Evolutionary conservation across 2,888 invertebrate genomes (phyloP).

Genomic region (Melinopterus prodromus): DNA sequence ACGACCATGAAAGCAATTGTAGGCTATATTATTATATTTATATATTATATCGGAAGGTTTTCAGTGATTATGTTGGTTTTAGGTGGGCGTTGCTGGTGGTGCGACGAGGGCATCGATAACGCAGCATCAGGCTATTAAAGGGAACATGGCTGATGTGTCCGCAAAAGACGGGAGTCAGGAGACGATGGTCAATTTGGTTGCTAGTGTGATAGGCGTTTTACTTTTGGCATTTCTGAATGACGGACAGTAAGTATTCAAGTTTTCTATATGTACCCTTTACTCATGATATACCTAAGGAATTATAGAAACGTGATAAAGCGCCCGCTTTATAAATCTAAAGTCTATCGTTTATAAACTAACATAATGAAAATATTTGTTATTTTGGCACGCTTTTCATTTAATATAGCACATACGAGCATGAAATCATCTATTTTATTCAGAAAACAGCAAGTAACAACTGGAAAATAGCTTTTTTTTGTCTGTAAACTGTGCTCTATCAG

Average conservation of each 20-base stretch:
- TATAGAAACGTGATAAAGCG: no score
- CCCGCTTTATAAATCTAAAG: no score
- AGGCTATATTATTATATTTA: no score
- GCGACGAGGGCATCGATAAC: constrained; percentile 93
- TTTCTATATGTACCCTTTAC: not conserved
- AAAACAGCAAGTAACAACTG: no score
- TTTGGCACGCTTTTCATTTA: no score
- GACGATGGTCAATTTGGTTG: constrained; percentile 91
- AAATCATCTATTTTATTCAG: no score
- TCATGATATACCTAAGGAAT: no score
- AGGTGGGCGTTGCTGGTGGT: constrained; percentile 73
- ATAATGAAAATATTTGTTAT: no score
- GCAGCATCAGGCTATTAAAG: constrained; percentile 89
- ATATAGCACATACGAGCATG: no score
- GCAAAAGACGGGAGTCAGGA: constrained; percentile 98
- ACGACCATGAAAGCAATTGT: constrained; percentile 86
- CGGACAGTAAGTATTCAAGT: constrained; percentile 54
- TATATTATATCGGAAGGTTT: constrained; percentile 5
- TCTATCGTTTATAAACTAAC: no score
- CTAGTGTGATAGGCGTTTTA: constrained; percentile 80
- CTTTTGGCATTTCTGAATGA: constrained; percentile 74
- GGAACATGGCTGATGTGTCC: constrained; percentile 92
- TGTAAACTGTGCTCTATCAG: no score
- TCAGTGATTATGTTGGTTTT: constrained; percentile 26
- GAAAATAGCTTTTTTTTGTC: no score